phyloP scores from a whole-genome alignment of 2,797 vertebrate species.

The Setipinna tenuifilis region DNA sequence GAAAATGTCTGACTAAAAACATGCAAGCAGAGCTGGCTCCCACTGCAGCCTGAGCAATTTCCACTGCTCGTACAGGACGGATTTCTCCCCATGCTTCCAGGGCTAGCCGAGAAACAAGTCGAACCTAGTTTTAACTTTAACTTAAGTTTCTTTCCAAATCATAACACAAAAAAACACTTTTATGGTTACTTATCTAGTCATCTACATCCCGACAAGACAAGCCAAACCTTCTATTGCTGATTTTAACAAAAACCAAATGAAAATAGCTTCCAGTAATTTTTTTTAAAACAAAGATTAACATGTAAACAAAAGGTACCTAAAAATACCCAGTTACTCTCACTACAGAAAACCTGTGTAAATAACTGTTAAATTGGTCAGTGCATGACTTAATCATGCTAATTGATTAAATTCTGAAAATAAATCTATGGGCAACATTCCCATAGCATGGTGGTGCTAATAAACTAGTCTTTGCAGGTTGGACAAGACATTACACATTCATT shows the following conservation, averaged over 20 bases:
- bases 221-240: background rate
- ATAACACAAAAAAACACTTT: background rate
- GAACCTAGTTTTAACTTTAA: background rate
- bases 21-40: background rate
- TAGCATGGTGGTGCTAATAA: background rate
- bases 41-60: background rate
- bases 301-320: background rate
- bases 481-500: background rate
- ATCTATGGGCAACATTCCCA: background rate
- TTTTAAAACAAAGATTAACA: background rate
- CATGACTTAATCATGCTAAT: background rate
- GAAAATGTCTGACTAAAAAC: background rate
- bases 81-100: background rate
- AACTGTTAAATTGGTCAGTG: background rate
- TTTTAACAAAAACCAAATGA: background rate
- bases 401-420: background rate
- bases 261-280: background rate
- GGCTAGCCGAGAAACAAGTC: background rate
- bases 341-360: background rate
- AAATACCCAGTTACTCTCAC: background rate
- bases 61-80: background rate
- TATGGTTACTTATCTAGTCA: background rate
- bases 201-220: background rate
- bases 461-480: background rate
- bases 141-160: background rate